Evolutionary conservation across 2,888 invertebrate genomes (phyloP).

Genomic region (Smittia sp.): DNA sequence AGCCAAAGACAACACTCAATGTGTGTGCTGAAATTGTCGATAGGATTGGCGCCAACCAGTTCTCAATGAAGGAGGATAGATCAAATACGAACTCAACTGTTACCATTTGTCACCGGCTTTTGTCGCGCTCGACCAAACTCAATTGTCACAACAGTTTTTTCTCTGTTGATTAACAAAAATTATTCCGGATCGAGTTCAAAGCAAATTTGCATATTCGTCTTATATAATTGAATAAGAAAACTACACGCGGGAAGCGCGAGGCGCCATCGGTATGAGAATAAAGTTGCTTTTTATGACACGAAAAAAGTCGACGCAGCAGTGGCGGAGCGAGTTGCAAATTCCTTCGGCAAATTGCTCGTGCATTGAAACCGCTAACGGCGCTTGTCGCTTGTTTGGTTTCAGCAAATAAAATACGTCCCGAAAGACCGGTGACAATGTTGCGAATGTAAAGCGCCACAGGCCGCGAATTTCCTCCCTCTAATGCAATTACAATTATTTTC

Average conservation of each 20-base stretch:
- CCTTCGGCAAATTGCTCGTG: not conserved
- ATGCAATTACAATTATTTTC: slow-evolving; percentile 5
- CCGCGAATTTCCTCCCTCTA: not conserved
- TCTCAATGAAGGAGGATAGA: not conserved
- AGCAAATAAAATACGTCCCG: not conserved
- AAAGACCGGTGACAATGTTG: not conserved
- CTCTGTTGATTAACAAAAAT: no score
- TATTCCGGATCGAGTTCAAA: slow-evolving; percentile 25
- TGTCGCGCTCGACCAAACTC: no score
- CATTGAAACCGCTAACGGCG: not conserved
- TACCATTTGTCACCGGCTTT: no score
- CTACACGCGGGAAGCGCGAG: not conserved
- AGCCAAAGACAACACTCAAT: not conserved
- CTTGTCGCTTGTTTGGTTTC: slow-evolving; percentile 17
- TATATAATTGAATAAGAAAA: not conserved
- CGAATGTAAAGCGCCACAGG: not conserved
- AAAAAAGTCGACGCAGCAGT: slow-evolving; percentile 1
- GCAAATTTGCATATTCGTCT: slow-evolving; percentile 29
- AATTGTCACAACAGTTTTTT: no score
- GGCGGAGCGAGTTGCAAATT: not conserved
- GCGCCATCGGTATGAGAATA: slow-evolving; percentile 19
- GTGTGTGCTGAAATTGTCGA: slow-evolving; percentile 20
- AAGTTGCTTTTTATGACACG: slow-evolving; percentile 6
- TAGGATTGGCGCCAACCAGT: slow-evolving; percentile 13
- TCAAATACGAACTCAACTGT: not conserved